phyloP scores from a whole-genome alignment of 2,888 invertebrate genomes.

The Cordilura impudica region DNA sequence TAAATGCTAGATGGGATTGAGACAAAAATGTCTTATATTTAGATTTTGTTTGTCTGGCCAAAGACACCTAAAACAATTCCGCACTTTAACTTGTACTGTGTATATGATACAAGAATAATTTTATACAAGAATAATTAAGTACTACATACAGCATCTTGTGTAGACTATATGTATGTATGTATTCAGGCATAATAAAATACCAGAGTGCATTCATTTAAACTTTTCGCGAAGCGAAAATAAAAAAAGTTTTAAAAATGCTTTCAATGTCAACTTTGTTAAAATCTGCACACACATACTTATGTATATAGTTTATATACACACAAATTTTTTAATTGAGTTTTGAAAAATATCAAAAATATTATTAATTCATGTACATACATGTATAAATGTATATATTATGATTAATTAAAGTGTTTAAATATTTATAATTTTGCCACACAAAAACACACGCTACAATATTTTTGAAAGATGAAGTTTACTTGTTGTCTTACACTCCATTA shows the following conservation, averaged over 20 bases:
- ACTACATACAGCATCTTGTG: constrained; percentile 2
- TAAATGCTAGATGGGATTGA: too few relatives aligned
- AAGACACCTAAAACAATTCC: neutral
- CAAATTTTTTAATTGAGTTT: neutral
- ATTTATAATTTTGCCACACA: too few relatives aligned
- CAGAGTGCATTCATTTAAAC: neutral
- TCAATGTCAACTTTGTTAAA: neutral
- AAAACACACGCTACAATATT: too few relatives aligned
- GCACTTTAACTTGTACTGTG: constrained; percentile 11
- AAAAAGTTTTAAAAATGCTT: neutral
- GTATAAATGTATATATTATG: too few relatives aligned
- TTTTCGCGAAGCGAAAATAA: neutral
- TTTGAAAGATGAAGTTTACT: too few relatives aligned
- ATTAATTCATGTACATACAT: too few relatives aligned
- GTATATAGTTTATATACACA: neutral
- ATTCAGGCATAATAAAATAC: neutral
- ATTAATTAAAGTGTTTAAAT: too few relatives aligned
- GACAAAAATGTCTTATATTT: too few relatives aligned
- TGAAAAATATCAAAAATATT: too few relatives aligned
- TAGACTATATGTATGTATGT: neutral
- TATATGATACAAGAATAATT: neutral
- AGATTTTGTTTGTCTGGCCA: neutral
- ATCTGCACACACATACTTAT: too few relatives aligned
- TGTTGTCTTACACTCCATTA: too few relatives aligned
- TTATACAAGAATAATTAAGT: constrained; percentile 24